phyloP scores from a whole-genome alignment of 1,140 invertebrate genomes.

The Drosophila malerkotliana region DNA sequence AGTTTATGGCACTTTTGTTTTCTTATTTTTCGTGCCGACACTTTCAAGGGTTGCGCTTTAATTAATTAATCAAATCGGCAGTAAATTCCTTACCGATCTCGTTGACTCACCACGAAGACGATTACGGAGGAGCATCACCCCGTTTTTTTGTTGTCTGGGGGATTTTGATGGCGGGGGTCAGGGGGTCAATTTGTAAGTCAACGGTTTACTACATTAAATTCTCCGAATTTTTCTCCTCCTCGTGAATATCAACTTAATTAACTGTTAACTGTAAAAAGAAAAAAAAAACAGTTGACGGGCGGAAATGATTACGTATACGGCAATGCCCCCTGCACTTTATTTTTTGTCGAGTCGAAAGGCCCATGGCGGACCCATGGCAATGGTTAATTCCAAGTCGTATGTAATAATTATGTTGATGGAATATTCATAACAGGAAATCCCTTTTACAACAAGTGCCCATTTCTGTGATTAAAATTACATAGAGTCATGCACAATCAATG shows the following conservation, averaged over 20 bases:
- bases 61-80: slow-evolving; percentile 81
- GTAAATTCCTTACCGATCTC: slow-evolving; percentile 57
- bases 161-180: slow-evolving; percentile 11
- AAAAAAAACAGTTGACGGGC: slow-evolving; percentile 36
- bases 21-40: slow-evolving; percentile 55
- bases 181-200: slow-evolving; percentile 65
- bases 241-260: slow-evolving; percentile 75
- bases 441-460: slow-evolving; percentile 47
- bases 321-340: background rate
- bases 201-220: slow-evolving; percentile 47
- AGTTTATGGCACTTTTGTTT: slow-evolving; percentile 53
- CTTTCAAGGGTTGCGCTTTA: slow-evolving; percentile 69
- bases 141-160: slow-evolving; percentile 1
- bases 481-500: slow-evolving; percentile 80
- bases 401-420: slow-evolving; percentile 67
- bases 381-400: slow-evolving; percentile 55
- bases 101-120: slow-evolving; percentile 39
- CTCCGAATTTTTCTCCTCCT: slow-evolving; percentile 52
- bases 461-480: slow-evolving; percentile 58
- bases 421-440: slow-evolving; percentile 74
- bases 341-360: background rate
- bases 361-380: background rate
- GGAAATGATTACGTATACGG: slow-evolving; percentile 65
- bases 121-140: slow-evolving; percentile 19
- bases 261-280: slow-evolving; percentile 59